phyloP scores from a whole-genome alignment of 2,888 invertebrate species.

The Thecophora atra region DNA sequence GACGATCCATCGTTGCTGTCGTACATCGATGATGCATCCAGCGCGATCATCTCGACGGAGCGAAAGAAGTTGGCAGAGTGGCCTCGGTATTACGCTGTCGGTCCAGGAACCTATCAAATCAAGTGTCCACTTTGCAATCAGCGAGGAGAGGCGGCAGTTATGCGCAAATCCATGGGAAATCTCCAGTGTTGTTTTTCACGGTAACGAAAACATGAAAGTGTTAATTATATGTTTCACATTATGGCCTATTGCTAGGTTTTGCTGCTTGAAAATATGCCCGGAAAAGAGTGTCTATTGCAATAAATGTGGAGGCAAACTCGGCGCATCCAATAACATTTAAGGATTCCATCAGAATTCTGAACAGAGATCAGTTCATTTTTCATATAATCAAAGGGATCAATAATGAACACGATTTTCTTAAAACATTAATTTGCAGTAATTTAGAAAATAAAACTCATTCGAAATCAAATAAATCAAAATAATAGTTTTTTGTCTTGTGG shows the following conservation, averaged over 20 bases:
- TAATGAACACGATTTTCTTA: too few species aligned
- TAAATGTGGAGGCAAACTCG: constrained; percentile 58
- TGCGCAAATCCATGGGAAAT: constrained; percentile 57
- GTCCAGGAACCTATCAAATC: constrained; percentile 59
- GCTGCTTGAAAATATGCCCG: constrained; percentile 51
- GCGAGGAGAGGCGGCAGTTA: constrained; percentile 57
- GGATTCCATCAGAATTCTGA: too few species aligned
- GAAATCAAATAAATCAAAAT: too few species aligned
- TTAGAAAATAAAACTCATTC: too few species aligned
- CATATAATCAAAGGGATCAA: too few species aligned
- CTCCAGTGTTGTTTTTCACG: constrained; percentile 56
- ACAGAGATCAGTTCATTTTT: too few species aligned
- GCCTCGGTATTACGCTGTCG: constrained; percentile 56
- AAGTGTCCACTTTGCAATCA: constrained; percentile 60
- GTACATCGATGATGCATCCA: constrained; percentile 54
- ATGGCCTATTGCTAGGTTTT: constrained; percentile 49
- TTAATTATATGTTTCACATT: constrained; percentile 43
- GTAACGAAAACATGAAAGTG: constrained; percentile 45
- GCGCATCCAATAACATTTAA: constrained; percentile 42
- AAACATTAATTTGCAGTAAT: too few species aligned
- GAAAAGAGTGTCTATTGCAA: constrained; percentile 58
- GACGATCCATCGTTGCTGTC: constrained; percentile 51
- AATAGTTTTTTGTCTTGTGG: too few species aligned
- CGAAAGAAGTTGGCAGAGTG: not conserved
- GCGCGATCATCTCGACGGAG: constrained; percentile 27